These are phyloP conservation scores for Junonia oenone DNA, from an alignment of 2,888 invertebrate species.

Conservation along the genomic window DNA sequence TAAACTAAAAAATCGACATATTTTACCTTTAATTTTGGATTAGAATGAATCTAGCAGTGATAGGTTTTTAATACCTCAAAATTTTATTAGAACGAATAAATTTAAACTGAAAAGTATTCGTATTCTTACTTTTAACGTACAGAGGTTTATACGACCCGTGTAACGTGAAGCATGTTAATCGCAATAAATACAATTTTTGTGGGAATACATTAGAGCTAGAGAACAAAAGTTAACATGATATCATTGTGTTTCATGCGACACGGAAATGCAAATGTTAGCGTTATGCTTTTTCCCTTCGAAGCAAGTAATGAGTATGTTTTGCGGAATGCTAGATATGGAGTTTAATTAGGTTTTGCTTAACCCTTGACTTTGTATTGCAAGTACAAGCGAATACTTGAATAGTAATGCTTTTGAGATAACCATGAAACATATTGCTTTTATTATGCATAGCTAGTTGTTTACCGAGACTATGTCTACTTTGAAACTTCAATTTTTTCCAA, in stretches of 20 bases:
- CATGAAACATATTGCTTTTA: background rate
- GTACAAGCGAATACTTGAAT: background rate
- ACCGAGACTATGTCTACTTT: no score
- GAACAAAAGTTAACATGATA: slow-evolving; percentile 53
- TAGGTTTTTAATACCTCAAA: no score
- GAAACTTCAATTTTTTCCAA: no score
- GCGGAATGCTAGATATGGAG: slow-evolving; percentile 3
- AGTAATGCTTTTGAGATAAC: background rate
- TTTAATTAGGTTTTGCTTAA: slow-evolving; percentile 11
- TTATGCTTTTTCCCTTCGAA: slow-evolving; percentile 42
- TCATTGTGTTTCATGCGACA: slow-evolving; percentile 64
- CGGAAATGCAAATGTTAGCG: slow-evolving; percentile 66
- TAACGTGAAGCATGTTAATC: slow-evolving; percentile 15
- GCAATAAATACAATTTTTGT: slow-evolving; percentile 53
- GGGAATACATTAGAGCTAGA: slow-evolving; percentile 64
- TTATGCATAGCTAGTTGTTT: no score
- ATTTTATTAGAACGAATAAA: no score
- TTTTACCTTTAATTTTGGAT: no score
- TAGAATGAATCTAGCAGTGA: no score
- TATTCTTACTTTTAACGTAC: no score
- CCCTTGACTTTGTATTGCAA: slow-evolving; percentile 1
- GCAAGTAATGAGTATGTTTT: slow-evolving; percentile 7
- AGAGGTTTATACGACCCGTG: background rate
- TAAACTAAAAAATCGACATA: no score
- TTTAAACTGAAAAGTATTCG: no score